phyloP scores from a whole-genome alignment of 92 coral and sea anemone species.

The Parazoanthus atlanticus region DNA sequence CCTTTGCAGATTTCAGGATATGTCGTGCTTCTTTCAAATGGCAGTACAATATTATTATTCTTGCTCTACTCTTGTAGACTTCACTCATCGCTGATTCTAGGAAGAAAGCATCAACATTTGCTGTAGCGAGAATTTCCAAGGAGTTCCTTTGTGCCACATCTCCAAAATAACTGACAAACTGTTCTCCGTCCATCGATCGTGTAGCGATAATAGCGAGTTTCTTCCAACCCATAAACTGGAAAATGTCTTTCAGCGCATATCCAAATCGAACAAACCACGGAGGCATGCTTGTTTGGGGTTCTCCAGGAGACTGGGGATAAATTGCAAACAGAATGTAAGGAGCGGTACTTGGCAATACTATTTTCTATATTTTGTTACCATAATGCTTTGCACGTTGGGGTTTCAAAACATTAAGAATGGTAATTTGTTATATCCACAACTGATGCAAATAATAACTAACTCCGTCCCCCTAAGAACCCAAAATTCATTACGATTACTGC shows the following conservation, averaged over 20 bases:
- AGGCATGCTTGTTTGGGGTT: not conserved
- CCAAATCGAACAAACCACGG: slow-evolving; percentile 23
- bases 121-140: not conserved
- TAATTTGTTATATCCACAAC: no score
- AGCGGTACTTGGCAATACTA: not conserved
- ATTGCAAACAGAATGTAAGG: not conserved
- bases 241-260: not conserved
- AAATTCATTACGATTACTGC: no score
- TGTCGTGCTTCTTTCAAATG: not conserved
- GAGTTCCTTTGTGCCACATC: not conserved
- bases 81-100: not conserved
- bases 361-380: not conserved
- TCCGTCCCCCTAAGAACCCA: no score
- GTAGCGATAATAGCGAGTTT: not conserved
- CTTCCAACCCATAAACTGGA: slow-evolving; percentile 5
- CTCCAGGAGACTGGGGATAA: not conserved
- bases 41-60: slow-evolving; percentile 3
- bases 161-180: not conserved
- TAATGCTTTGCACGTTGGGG: not conserved
- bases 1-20: not conserved
- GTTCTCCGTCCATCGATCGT: not conserved
- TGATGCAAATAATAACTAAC: no score
- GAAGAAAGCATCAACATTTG: not conserved
- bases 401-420: not conserved
- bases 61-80: slow-evolving; percentile 1